Percentiles rank a stretch among this genome's conserved stretches.
Evolutionary conservation across 2,113 vertebrate genomes (phyloP).

Genomic region (Axis porcinus): DNA sequence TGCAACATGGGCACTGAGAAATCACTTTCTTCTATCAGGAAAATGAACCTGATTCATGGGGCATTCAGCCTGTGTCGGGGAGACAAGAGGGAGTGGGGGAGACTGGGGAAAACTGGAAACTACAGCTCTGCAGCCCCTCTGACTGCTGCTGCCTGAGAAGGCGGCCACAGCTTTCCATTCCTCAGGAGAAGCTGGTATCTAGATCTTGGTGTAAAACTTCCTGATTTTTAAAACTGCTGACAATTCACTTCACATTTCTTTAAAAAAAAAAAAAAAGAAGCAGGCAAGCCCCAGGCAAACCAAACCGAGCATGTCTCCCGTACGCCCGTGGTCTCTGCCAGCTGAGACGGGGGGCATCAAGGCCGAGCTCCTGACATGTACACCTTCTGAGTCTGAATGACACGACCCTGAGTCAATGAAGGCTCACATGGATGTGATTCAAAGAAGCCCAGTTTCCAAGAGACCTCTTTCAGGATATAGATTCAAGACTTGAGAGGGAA

Average conservation of each 20-base stretch:
- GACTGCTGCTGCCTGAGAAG: neutral
- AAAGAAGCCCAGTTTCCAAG: neutral
- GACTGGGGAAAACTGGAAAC: neutral
- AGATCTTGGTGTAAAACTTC: neutral
- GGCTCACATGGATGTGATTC: neutral
- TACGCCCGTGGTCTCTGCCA: neutral
- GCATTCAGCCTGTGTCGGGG: neutral
- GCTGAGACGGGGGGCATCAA: fast-evolving
- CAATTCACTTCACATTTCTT: neutral
- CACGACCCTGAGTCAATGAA: neutral
- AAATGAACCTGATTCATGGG: fast-evolving
- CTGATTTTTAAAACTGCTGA: neutral
- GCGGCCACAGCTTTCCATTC: neutral
- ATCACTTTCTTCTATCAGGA: neutral
- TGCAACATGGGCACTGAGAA: neutral
- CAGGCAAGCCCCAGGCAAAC: neutral
- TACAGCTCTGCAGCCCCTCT: neutral
- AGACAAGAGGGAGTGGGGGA: neutral
- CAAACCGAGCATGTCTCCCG: fast-evolving
- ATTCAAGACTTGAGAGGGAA: neutral
- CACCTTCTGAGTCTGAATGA: neutral
- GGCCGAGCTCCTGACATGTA: fast-evolving
- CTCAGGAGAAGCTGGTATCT: neutral
- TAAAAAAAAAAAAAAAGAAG: neutral
- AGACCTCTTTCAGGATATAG: neutral